Evolutionary conservation across 2,888 invertebrate species (phyloP).

Genomic region (Acronicta aceris): DNA sequence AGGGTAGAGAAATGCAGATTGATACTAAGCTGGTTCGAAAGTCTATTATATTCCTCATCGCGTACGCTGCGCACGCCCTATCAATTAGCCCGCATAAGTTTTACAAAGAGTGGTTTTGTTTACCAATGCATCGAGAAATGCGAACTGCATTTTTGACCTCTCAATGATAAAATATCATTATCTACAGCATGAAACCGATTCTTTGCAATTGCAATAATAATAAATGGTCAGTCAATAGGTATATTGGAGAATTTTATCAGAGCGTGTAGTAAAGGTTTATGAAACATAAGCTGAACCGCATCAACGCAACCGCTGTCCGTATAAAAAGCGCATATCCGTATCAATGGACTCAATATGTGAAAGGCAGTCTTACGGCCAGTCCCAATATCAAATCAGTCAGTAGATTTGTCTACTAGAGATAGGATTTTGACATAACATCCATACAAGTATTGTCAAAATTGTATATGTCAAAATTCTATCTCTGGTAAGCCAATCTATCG

Average conservation of each 20-base stretch:
- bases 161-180: conserved; percentile 45
- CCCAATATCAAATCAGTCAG: too few species aligned
- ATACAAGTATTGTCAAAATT: too few species aligned
- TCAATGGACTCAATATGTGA: conserved; percentile 68
- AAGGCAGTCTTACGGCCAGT: conserved; percentile 53
- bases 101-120: conserved; percentile 72
- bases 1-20: conserved; percentile 46
- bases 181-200: conserved; percentile 17
- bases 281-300: conserved; percentile 60
- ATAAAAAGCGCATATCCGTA: conserved; percentile 73
- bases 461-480: too few species aligned
- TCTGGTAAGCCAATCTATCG: too few species aligned
- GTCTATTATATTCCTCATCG: conserved; percentile 66
- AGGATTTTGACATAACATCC: too few species aligned
- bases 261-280: conserved; percentile 52
- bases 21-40: conserved; percentile 58
- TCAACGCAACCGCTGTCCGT: conserved; percentile 62
- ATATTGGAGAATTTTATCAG: conserved; percentile 38
- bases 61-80: conserved; percentile 69
- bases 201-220: conserved; percentile 33
- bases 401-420: too few species aligned
- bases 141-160: conserved; percentile 65
- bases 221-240: conserved; percentile 17
- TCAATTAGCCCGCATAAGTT: conserved; percentile 77
- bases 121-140: conserved; percentile 59